Conservation (phyloP, 2,113 vertebrate species). For the Sclerurus mexicanus region DNA sequence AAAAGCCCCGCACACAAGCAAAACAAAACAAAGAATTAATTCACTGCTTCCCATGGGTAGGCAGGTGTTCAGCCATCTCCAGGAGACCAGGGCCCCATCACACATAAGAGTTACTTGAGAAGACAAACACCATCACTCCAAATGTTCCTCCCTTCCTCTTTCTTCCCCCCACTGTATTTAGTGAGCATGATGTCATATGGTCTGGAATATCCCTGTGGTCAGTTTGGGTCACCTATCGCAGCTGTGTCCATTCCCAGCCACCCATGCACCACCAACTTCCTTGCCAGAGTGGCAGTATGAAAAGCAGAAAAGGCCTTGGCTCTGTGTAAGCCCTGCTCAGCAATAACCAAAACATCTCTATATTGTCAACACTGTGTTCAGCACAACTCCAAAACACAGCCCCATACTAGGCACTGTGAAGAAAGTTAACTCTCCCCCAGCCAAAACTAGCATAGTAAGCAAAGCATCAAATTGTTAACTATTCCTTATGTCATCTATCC, state of each 20-base stretch:
- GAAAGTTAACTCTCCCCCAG: not conserved
- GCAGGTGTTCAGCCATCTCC: not conserved
- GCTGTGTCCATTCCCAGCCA: not conserved
- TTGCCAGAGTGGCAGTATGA: fast-evolving
- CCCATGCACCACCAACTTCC: not conserved
- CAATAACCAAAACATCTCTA: not conserved
- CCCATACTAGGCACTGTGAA: too few relatives aligned
- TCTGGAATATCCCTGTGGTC: not conserved
- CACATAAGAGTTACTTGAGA: not conserved
- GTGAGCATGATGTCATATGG: not conserved
- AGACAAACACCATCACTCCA: not conserved
- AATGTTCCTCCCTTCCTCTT: not conserved
- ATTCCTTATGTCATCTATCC: not conserved
- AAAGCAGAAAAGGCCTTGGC: not conserved
- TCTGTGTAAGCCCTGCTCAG: not conserved
- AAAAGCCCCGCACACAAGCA: not conserved
- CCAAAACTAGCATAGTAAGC: not conserved
- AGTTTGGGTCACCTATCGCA: not conserved
- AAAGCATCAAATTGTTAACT: not conserved
- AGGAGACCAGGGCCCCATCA: not conserved
- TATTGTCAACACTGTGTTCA: not conserved
- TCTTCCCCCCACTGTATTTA: not conserved
- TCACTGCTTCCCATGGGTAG: not conserved
- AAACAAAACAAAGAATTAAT: not conserved
- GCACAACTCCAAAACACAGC: not conserved